Evolutionary conservation across 2,888 invertebrate species (phyloP).

Genomic region (Hesperia comma): DNA sequence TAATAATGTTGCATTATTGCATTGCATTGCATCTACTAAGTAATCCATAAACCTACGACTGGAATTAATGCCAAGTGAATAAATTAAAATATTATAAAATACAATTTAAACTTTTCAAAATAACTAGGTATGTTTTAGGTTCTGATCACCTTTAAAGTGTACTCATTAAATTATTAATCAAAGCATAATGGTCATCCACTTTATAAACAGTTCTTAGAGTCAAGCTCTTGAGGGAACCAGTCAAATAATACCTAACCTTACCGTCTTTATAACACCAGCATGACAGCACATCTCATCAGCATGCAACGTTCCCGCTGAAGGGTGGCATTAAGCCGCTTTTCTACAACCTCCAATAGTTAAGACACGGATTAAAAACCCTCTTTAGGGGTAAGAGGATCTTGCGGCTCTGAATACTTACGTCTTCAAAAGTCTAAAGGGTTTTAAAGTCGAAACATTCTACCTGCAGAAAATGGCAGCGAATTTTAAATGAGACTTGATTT

Average conservation of each 20-base stretch:
- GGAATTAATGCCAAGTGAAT: no score
- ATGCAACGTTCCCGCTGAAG: constrained; percentile 18
- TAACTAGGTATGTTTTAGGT: no score
- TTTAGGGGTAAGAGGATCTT: constrained; percentile 23
- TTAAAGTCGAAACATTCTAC: constrained; percentile 15
- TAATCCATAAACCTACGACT: no score
- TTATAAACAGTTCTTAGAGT: not conserved
- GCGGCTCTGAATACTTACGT: constrained; percentile 34
- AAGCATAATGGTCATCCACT: no score
- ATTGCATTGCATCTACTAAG: no score
- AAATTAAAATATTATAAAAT: no score
- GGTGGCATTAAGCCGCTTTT: constrained; percentile 32
- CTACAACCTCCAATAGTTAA: constrained; percentile 20
- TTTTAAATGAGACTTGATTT: constrained; percentile 9
- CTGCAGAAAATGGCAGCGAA: constrained; percentile 6
- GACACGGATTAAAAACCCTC: constrained; percentile 32
- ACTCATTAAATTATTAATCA: no score
- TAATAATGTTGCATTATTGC: no score
- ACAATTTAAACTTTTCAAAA: no score
- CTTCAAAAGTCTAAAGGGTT: constrained; percentile 8
- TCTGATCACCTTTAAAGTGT: no score
- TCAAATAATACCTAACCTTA: not conserved
- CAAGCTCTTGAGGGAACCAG: not conserved
- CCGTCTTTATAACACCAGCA: not conserved
- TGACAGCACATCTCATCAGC: constrained; percentile 16